Conservation (phyloP, 2,888 invertebrate genomes). For the Chloroclystis v-ata region DNA sequence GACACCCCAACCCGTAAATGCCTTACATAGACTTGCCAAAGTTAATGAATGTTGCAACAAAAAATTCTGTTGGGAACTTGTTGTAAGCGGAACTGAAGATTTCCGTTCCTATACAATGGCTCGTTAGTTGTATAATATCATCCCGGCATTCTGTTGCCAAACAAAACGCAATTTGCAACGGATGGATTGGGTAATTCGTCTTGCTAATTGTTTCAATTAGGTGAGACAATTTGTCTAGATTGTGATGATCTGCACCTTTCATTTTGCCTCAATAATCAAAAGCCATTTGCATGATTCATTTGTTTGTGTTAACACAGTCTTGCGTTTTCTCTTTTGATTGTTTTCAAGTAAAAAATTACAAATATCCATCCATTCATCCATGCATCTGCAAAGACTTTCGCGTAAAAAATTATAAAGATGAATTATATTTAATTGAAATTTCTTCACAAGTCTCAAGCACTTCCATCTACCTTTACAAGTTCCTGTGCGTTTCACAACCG, state of each 20-base stretch:
- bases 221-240: background rate
- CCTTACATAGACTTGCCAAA: slow-evolving; percentile 21
- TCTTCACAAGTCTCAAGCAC: too few relatives aligned
- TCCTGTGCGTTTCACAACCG: too few relatives aligned
- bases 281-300: too few relatives aligned
- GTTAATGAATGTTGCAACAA: slow-evolving; percentile 36
- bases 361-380: too few relatives aligned
- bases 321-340: too few relatives aligned
- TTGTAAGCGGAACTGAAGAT: slow-evolving; percentile 55
- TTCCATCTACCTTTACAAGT: too few relatives aligned
- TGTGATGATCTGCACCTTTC: background rate
- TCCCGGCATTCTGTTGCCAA: slow-evolving; percentile 31
- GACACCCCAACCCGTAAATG: slow-evolving; percentile 9
- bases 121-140: slow-evolving; percentile 42
- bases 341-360: too few relatives aligned
- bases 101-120: slow-evolving; percentile 48
- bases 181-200: slow-evolving; percentile 12
- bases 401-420: too few relatives aligned
- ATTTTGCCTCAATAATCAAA: too few relatives aligned
- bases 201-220: slow-evolving; percentile 8
- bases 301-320: too few relatives aligned
- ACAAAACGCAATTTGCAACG: slow-evolving; percentile 33
- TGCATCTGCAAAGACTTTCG: too few relatives aligned
- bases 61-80: slow-evolving; percentile 34
- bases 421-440: too few relatives aligned